phyloP scores from a whole-genome alignment of 2,888 invertebrate species.

The Clitarchus hookeri region DNA sequence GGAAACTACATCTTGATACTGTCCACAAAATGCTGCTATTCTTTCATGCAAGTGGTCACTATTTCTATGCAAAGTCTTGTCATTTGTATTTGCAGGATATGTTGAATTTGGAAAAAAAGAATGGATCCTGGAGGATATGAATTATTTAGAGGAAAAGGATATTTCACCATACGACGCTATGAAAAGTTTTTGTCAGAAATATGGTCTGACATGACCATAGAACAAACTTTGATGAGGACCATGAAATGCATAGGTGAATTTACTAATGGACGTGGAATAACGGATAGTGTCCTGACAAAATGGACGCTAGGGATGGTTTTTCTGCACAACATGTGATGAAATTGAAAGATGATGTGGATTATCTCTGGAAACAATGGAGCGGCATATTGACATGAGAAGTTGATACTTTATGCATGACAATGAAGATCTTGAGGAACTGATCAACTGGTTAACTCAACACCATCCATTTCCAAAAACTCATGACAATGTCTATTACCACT shows the following conservation, averaged over 20 bases:
- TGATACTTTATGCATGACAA: background rate
- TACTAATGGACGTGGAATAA: background rate
- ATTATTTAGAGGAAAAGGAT: slow-evolving; percentile 19
- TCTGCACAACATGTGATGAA: background rate
- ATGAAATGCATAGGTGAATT: slow-evolving; percentile 25
- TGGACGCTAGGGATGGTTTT: background rate
- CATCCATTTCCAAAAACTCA: background rate
- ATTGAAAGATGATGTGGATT: background rate
- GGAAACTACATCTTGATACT: slow-evolving; percentile 38
- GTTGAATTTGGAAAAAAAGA: slow-evolving; percentile 32
- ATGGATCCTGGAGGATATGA: slow-evolving; percentile 24
- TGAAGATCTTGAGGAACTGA: background rate
- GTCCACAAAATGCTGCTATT: slow-evolving; percentile 34
- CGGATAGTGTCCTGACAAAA: background rate
- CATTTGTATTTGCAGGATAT: slow-evolving; percentile 42
- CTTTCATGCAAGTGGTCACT: slow-evolving; percentile 43
- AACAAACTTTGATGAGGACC: slow-evolving; percentile 23
- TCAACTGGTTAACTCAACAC: background rate
- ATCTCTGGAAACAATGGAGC: background rate
- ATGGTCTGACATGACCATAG: slow-evolving; percentile 27
- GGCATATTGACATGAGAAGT: background rate
- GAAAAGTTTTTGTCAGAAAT: slow-evolving; percentile 27
- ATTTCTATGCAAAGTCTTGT: slow-evolving; percentile 40
- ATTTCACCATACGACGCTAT: slow-evolving; percentile 19
- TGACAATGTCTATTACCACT: background rate